A percentile compares a stretch with the other conserved stretches of the same genome.
Evolutionary conservation across 2,113 vertebrate species (phyloP).

Genomic region (Actenoides hombroni): DNA sequence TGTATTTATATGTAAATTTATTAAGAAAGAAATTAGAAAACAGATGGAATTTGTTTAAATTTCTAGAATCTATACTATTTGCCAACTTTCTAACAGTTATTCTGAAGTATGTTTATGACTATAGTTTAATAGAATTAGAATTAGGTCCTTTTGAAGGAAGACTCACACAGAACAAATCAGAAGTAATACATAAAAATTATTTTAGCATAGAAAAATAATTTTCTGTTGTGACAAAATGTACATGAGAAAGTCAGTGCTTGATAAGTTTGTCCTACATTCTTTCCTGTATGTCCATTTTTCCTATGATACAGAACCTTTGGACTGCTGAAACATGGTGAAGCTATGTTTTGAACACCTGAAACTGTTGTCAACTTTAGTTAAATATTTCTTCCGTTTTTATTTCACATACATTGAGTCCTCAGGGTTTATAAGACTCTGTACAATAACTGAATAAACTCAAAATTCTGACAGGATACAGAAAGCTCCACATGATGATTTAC

Average conservation of each 20-base stretch:
- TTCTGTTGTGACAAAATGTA: not conserved
- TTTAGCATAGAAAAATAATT: not conserved
- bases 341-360: not conserved
- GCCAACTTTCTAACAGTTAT: not conserved
- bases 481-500: not conserved
- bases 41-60: not conserved
- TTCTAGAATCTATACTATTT: not conserved
- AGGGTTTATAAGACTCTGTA: not conserved
- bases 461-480: not conserved
- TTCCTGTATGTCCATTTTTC: not conserved
- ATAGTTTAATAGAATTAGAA: not conserved
- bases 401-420: not conserved
- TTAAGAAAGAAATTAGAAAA: not conserved
- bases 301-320: not conserved
- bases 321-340: not conserved
- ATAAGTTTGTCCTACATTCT: not conserved
- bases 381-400: not conserved
- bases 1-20: not conserved
- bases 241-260: not conserved
- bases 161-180: not conserved
- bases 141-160: not conserved
- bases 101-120: not conserved
- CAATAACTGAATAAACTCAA: not conserved
- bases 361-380: not conserved
- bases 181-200: not conserved